Percentiles rank a stretch among this genome's conserved stretches.
These are phyloP conservation scores for Clytia hemisphaerica DNA, from an alignment of 30 jellyfish, hydroid and myxozoan species.

Conservation along the genomic window DNA sequence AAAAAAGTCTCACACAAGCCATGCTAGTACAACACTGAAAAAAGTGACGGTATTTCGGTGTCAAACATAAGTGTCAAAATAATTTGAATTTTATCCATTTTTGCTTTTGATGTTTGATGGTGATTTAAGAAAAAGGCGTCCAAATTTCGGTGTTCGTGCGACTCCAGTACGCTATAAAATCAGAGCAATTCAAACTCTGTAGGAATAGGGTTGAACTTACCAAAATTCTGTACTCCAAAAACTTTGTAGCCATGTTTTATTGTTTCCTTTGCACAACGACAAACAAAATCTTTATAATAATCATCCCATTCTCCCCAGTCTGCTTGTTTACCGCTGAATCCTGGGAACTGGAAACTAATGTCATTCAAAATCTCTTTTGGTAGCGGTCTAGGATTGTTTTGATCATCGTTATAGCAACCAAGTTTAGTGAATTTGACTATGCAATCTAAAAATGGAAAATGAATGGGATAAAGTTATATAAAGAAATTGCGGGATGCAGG, in stretches of 20 bases:
- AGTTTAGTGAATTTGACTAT: slow-evolving; percentile 64
- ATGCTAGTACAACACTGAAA: too few relatives aligned
- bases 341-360: slow-evolving; percentile 41
- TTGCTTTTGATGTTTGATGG: too few relatives aligned
- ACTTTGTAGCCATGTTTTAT: slow-evolving; percentile 39
- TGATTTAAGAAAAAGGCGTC: too few relatives aligned
- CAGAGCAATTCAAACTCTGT: neutral
- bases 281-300: slow-evolving; percentile 57
- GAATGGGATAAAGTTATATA: too few relatives aligned
- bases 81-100: neutral
- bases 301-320: slow-evolving; percentile 72
- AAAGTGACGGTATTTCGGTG: too few relatives aligned
- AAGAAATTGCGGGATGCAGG: too few relatives aligned
- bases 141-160: too few relatives aligned
- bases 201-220: too few relatives aligned
- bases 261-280: slow-evolving; percentile 88
- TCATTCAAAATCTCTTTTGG: slow-evolving; percentile 73
- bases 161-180: too few relatives aligned
- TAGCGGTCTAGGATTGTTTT: slow-evolving; percentile 80
- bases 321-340: slow-evolving; percentile 46
- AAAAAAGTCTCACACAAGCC: too few relatives aligned
- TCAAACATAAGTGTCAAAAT: too few relatives aligned
- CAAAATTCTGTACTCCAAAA: slow-evolving; percentile 78
- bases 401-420: slow-evolving; percentile 91
- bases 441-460: slow-evolving; percentile 62